Evolutionary conservation across 2,113 vertebrate genomes (phyloP).

Genomic region (Carettochelys insculpta): DNA sequence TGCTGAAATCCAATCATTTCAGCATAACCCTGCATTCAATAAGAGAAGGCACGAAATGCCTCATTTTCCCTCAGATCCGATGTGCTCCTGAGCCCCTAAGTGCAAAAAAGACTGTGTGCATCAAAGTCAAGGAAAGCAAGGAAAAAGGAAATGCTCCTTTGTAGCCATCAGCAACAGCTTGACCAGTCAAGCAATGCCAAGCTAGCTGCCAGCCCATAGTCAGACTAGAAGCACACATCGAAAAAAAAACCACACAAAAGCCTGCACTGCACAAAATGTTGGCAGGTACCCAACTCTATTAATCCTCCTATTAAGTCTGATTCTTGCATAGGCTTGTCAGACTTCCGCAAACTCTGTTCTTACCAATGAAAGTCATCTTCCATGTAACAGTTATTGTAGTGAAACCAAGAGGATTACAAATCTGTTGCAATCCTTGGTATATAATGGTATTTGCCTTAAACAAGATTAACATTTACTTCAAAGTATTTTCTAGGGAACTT

Average conservation of each 20-base stretch:
- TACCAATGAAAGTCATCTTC: background rate
- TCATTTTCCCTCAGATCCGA: background rate
- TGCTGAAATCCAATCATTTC: background rate
- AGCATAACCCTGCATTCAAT: background rate
- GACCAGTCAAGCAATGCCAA: background rate
- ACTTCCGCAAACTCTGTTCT: background rate
- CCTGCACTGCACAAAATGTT: background rate
- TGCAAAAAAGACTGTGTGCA: fast-evolving
- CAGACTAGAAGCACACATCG: background rate
- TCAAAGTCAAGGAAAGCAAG: background rate
- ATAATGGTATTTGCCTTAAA: background rate
- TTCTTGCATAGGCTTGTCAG: background rate
- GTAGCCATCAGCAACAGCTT: background rate
- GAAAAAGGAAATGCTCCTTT: background rate
- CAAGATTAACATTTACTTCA: background rate
- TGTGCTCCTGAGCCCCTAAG: fast-evolving
- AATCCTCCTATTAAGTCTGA: background rate
- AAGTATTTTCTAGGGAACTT: background rate
- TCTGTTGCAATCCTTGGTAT: background rate
- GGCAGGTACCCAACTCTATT: background rate
- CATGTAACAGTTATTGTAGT: background rate
- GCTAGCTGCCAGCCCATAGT: background rate
- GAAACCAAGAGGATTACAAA: background rate
- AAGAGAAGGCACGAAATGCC: background rate
- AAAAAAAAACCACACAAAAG: background rate